phyloP scores from a whole-genome alignment of 1,140 invertebrate species.

The Drosophila pectinifera region DNA sequence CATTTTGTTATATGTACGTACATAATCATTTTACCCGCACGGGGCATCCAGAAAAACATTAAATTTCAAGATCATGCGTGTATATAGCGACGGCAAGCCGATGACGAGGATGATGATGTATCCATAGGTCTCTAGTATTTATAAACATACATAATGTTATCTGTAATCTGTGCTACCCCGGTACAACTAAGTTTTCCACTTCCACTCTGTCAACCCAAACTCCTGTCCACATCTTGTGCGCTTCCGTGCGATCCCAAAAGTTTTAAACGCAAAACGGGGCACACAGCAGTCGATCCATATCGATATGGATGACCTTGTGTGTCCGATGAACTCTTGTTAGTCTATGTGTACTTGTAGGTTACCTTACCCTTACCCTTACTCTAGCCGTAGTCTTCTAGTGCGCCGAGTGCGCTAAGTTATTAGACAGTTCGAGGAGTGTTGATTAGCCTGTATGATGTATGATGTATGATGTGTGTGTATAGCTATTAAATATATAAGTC shows the following conservation, averaged over 20 bases:
- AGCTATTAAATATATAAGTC: conserved; percentile 70
- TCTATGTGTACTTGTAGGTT: conserved; percentile 32
- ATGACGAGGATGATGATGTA: conserved; percentile 16
- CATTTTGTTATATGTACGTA: conserved; percentile 52
- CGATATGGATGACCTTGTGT: conserved; percentile 10
- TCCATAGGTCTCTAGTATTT: conserved; percentile 56
- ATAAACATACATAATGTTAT: conserved; percentile 37
- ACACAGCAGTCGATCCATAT: conserved; percentile 11
- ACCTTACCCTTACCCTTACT: conserved; percentile 26
- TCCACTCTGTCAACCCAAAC: conserved; percentile 8
- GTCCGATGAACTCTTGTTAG: conserved; percentile 28
- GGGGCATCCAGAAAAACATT: conserved; percentile 29
- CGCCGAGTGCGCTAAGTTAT: conserved; percentile 39
- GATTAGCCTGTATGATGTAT: conserved; percentile 29
- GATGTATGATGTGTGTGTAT: conserved; percentile 55
- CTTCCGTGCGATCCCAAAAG: conserved; percentile 75
- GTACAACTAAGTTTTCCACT: conserved; percentile 59
- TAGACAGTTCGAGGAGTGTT: conserved; percentile 51
- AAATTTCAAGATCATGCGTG: conserved; percentile 48
- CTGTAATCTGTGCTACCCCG: conserved; percentile 55
- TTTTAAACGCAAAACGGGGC: conserved; percentile 63
- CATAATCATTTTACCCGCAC: conserved; percentile 53
- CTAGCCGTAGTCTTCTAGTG: conserved; percentile 49
- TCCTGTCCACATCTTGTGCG: conserved; percentile 45
- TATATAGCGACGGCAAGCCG: conserved; percentile 31